phyloP scores from a whole-genome alignment of 2,797 vertebrate genomes.

The Rhyacichthys aspro region DNA sequence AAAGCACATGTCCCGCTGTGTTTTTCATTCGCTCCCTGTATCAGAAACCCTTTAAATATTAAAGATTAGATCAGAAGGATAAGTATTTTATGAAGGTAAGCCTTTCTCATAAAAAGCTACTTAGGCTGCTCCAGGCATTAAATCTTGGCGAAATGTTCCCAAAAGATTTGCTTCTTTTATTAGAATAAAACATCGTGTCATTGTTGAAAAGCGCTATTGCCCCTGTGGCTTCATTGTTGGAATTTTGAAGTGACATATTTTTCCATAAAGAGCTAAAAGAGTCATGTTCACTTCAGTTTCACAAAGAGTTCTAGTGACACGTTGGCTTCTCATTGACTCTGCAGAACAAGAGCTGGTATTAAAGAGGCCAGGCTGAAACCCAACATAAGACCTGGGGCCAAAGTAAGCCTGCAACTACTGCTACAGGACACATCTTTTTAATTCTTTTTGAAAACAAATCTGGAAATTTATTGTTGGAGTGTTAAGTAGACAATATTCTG shows the following conservation, averaged over 20 bases:
- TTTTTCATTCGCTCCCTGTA: constrained; percentile 18
- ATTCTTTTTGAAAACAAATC: neutral
- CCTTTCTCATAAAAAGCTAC: constrained; percentile 23
- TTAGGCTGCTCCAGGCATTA: constrained; percentile 27
- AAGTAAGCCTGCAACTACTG: neutral
- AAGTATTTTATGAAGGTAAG: constrained; percentile 46
- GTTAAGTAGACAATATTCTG: too few relatives aligned
- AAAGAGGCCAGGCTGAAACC: constrained; percentile 40
- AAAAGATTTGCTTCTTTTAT: constrained; percentile 34
- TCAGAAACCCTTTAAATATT: constrained; percentile 52
- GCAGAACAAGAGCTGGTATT: constrained; percentile 6
- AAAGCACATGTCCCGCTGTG: constrained; percentile 48
- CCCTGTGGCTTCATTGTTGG: constrained; percentile 19
- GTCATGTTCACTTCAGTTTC: constrained; percentile 46
- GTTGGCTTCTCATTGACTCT: constrained; percentile 2
- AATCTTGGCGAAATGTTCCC: constrained; percentile 17
- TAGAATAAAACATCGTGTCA: constrained; percentile 9
- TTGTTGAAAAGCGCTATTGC: constrained; percentile 36
- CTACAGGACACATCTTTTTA: neutral
- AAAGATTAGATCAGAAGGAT: constrained; percentile 61
- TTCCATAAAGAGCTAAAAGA: constrained; percentile 28
- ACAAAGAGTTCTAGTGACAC: constrained; percentile 44
- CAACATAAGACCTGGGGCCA: neutral
- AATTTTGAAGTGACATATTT: constrained; percentile 49
- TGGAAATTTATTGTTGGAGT: neutral